Evolutionary conservation across 2,113 vertebrate species (phyloP).

Genomic region (Callorhinus ursinus): DNA sequence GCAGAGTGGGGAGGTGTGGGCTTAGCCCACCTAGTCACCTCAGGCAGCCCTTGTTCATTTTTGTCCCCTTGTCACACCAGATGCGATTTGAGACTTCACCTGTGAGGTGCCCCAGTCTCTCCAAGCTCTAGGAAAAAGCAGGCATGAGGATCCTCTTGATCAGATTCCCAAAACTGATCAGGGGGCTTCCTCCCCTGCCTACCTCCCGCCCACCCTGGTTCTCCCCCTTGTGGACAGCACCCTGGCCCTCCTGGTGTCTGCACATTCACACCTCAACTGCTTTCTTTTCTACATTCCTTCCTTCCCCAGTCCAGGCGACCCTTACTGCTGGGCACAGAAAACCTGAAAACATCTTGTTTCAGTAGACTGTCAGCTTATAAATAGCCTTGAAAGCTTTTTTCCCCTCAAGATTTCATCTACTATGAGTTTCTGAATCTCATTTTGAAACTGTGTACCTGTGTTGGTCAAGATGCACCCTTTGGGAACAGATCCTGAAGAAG

Average conservation of each 20-base stretch:
- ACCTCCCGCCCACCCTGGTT: accelerated
- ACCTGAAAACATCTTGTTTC: neutral
- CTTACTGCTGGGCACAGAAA: neutral
- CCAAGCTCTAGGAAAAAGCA: neutral
- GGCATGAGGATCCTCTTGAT: neutral
- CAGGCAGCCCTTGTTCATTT: no score
- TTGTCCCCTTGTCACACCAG: no score
- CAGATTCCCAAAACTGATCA: no score
- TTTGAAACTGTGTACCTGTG: accelerated
- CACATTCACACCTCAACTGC: neutral
- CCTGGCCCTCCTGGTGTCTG: accelerated
- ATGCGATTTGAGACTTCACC: accelerated
- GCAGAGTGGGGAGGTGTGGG: neutral
- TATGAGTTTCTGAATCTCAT: neutral
- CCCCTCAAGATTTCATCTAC: neutral
- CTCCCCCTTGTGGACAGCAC: neutral
- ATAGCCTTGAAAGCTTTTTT: neutral
- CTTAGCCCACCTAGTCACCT: no score
- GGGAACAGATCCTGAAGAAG: neutral
- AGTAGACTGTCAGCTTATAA: neutral
- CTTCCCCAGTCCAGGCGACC: neutral
- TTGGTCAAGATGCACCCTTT: accelerated
- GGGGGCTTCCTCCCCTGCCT: neutral
- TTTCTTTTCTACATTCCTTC: neutral
- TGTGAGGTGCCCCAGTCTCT: accelerated